phyloP scores from a whole-genome alignment of 2,113 vertebrate species.

The Hydropotes inermis region DNA sequence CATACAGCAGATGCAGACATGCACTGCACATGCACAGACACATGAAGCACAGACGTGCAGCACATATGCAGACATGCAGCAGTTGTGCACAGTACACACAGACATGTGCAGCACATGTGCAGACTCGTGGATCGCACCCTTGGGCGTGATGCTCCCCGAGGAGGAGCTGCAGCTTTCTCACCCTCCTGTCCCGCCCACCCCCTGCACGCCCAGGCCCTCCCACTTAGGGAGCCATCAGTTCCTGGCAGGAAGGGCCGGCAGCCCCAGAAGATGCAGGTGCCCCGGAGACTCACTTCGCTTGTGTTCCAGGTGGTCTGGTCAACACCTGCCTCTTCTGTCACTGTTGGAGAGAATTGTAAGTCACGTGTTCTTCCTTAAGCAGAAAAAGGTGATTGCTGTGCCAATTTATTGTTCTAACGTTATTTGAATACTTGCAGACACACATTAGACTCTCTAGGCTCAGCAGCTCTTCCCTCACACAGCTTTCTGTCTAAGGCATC shows the following conservation, averaged over 20 bases:
- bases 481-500: accelerated
- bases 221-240: background rate
- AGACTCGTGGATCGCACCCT: background rate
- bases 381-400: background rate
- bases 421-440: background rate
- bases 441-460: background rate
- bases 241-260: background rate
- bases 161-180: background rate
- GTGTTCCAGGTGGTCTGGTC: background rate
- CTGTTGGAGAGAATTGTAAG: background rate
- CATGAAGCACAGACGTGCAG: background rate
- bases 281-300: background rate
- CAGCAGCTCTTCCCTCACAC: background rate
- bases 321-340: background rate
- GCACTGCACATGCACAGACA: background rate
- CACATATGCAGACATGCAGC: background rate
- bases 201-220: background rate
- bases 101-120: background rate
- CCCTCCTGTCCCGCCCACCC: background rate
- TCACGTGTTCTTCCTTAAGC: background rate
- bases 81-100: background rate
- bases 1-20: background rate
- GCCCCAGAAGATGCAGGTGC: background rate
- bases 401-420: accelerated
- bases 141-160: background rate